These are phyloP conservation scores for Allobates femoralis DNA, from an alignment of 2,797 vertebrate genomes.

Conservation along the genomic window DNA sequence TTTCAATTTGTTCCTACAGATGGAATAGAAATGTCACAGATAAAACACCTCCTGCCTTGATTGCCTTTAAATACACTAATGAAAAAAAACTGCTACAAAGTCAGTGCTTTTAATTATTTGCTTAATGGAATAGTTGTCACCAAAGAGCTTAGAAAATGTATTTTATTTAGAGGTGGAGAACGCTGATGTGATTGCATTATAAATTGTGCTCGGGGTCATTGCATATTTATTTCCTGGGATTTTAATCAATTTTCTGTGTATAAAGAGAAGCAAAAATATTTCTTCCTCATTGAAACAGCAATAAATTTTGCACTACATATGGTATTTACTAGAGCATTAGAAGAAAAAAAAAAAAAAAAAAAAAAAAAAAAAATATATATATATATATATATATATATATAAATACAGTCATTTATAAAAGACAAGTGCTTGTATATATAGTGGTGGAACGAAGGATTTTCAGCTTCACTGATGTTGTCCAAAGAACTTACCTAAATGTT, in stretches of 20 bases:
- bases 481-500: neutral
- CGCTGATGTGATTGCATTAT: slow-evolving; percentile 8
- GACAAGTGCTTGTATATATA: neutral
- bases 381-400: too few species aligned
- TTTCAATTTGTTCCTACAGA: neutral
- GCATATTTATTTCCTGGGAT: slow-evolving; percentile 25
- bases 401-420: neutral
- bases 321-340: neutral
- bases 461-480: neutral
- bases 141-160: neutral
- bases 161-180: slow-evolving; percentile 9
- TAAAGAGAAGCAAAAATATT: neutral
- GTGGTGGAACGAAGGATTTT: too few species aligned
- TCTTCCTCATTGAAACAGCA: neutral
- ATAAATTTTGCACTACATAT: neutral
- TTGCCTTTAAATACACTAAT: slow-evolving; percentile 11
- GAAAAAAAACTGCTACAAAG: neutral
- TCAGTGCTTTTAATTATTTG: slow-evolving; percentile 28
- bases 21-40: neutral
- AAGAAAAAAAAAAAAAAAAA: neutral
- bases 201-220: slow-evolving; percentile 18
- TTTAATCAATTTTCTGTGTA: slow-evolving; percentile 17
- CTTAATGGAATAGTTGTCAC: neutral
- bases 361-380: neutral
- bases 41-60: neutral